Base-by-base conservation (phyloP, 2,113 vertebrate species). In the Festucalex cinctus region DNA sequence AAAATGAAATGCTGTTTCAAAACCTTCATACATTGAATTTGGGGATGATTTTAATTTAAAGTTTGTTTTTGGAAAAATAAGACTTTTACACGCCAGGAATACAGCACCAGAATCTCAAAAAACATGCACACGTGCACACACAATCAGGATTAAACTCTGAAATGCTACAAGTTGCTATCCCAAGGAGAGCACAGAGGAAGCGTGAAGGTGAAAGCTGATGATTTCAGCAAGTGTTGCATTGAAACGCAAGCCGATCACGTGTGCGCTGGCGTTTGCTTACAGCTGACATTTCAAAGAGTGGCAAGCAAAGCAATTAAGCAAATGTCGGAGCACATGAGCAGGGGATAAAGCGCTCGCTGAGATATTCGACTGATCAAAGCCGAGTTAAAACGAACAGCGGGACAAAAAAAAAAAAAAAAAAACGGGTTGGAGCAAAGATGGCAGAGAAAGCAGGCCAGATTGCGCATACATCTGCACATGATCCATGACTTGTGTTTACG, bases 201-300 rank as follows among this genome's bases (percentile, higher is more conserved):
- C 28, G 24, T 56, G 53, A 56, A 28, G 53, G 53, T 28, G 53
- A 56, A 56, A 56, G 53, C 53, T 17, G 53, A 54, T 24, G 51
- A 56, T 56, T 56, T 28, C 53, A 56, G 26, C 26, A 56, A 14
- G 22, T n/a, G 53, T 16, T 28, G 53, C 53, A n/a, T 10, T 26
- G 26, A 12, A 7, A 53, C 51, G 24, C 51, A 12, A 24, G 51
- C 22, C 10, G 26, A 16, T 56, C 24, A 32, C 51, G 51, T 56
- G 53, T 56, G 14, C 28, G 48, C 39, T 7, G 7, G 17, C 53
- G 6, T 56, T 56, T 56, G 53, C 53, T 56, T 56, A 56, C 53
- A 56, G 22, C 53, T 56, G 53, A 56, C 53, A 56, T 56, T 56
- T 56, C 53, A 56, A 56, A 56, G 53, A 56, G 26, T 56, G 53